Conservation (phyloP, 2,888 invertebrate species). For the Odontocerum albicorne region DNA sequence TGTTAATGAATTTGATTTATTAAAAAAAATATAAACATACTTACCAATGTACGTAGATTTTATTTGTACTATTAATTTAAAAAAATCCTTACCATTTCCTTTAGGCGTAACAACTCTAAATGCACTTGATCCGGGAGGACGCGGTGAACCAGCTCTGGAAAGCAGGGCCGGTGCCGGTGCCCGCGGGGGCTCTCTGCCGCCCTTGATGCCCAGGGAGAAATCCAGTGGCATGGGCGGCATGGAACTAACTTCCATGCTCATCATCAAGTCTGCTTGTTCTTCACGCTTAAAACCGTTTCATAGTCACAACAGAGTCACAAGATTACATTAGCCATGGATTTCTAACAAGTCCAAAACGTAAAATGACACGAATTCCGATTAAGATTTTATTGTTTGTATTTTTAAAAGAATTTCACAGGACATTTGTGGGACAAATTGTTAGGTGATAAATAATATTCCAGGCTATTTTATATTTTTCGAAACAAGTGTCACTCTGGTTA, state of each 20-base stretch:
- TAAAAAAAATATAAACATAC: not conserved
- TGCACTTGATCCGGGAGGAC: conserved; percentile 57
- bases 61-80: not conserved
- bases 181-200: conserved; percentile 39
- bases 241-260: conserved; percentile 64
- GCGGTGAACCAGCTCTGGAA: conserved; percentile 49
- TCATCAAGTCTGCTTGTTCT: too few species aligned
- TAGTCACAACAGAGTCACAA: too few species aligned
- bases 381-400: too few species aligned
- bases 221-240: conserved; percentile 67
- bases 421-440: too few species aligned
- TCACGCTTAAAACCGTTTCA: conserved; percentile 6
- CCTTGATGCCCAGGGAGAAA: conserved; percentile 60
- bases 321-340: too few species aligned
- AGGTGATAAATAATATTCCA: too few species aligned
- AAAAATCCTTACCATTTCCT: conserved; percentile 50
- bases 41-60: not conserved
- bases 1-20: too few species aligned
- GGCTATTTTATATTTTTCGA: too few species aligned
- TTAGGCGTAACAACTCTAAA: conserved; percentile 70
- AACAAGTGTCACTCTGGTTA: too few species aligned
- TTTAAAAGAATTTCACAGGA: too few species aligned
- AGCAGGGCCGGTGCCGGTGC: conserved; percentile 42
- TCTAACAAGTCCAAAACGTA: too few species aligned
- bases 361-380: too few species aligned